Base-by-base conservation (phyloP, 2,888 invertebrate species). In the Leptopilina syphax region DNA sequence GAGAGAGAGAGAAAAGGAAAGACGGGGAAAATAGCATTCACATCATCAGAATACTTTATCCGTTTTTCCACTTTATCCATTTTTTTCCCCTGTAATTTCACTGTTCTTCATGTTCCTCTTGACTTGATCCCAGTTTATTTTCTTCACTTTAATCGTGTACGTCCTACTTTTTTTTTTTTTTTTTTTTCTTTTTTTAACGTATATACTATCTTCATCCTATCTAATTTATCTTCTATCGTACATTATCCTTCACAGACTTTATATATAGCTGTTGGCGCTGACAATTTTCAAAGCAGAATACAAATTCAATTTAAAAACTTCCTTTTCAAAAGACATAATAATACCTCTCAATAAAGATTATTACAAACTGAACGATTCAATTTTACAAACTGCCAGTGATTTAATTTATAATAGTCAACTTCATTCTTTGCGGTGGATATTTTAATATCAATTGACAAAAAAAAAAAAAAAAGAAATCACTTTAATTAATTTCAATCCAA, bases 201-300 rank as follows among this genome's bases (percentile, higher is more conserved):
- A 34, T 57, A 54, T 27, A 54, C 27, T 9, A 73, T 73, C 54
- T 73, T 73, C 34, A 73, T 73, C 50, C 50, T 73, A 34, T 13
- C 13, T 34, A 73, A 73, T 73, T 73, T 73, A 73, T 73, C 57
- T 57, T 57, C 34, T 57, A 57, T 34, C 34, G 34, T 73, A 13
- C n/a, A 73, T 73, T 73, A 67, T 67, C 67, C 44, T 44, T 67
- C 67, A 18, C 67, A 67, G 67, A 18, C 18, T 67, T 67, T 67
- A 67, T 67, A 4, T 34, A 67, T 65, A 67, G 18, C 67, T 41
- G 67, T 67, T 18, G 47, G 18, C 44, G 67, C 44, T 44, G 24
- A 63, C 63, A 63, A 63, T 63, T 12, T 63, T 63, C 63, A 63
- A 63, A 63, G 63, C 63, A 63, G 10, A 63, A 63, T 63, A 63